Conservation (phyloP, 2,888 invertebrate species). For the Scaptodrosophila latifasciaeformis region DNA sequence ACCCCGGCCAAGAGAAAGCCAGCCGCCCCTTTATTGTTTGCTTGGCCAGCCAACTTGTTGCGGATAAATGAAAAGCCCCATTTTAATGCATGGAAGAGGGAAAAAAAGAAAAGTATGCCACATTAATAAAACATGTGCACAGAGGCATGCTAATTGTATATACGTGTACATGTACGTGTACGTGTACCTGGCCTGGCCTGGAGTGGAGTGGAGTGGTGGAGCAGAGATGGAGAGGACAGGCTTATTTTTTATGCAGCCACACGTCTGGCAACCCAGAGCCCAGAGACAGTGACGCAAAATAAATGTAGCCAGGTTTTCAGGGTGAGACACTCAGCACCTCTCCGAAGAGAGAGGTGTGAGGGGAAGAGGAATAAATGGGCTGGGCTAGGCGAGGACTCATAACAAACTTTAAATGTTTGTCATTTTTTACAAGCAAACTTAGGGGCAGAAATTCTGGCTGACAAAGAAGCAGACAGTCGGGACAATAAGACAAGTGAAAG, state of each 20-base stretch:
- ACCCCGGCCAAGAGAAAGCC: background rate
- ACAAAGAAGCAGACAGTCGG: background rate
- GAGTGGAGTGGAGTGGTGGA: too few species aligned
- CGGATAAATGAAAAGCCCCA: constrained; percentile 33
- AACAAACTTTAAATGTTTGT: constrained; percentile 52
- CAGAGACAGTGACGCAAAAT: too few species aligned
- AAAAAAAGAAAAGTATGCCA: constrained; percentile 31
- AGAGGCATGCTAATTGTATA: background rate
- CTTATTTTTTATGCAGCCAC: too few species aligned
- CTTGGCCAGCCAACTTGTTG: constrained; percentile 11
- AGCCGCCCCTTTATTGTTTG: constrained; percentile 54
- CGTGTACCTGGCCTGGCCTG: constrained; percentile 35
- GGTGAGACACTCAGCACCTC: too few species aligned
- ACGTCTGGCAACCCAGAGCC: too few species aligned
- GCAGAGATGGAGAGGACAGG: too few species aligned
- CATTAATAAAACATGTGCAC: constrained; percentile 35
- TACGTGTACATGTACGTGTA: constrained; percentile 9
- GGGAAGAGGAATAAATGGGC: too few species aligned
- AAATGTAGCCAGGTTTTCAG: too few species aligned
- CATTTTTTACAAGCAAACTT: constrained; percentile 36
- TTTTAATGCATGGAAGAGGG: constrained; percentile 28
- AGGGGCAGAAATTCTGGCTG: background rate
- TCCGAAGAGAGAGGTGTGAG: too few species aligned
- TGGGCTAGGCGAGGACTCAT: constrained; percentile 14
- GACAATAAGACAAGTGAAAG: constrained; percentile 13